Conservation (phyloP, 1,140 invertebrate species). For the Sycophaga agraensis region DNA sequence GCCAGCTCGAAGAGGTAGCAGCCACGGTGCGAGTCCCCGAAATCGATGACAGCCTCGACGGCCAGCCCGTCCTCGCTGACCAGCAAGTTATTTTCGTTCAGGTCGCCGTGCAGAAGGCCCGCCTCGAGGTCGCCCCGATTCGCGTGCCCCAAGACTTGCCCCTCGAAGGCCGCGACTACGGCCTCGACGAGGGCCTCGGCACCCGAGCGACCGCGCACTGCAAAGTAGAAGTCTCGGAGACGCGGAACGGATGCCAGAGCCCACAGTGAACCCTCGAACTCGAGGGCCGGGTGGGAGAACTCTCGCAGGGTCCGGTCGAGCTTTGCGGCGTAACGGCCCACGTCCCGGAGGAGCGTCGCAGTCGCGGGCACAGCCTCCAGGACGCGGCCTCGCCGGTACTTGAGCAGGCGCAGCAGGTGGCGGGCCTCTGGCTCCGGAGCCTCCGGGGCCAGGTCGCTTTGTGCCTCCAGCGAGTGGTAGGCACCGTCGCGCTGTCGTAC, state of each 20-base stretch:
- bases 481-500: constrained; percentile 66
- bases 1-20: constrained; percentile 81
- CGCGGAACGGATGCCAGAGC: constrained; percentile 68
- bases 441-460: too few relatives aligned
- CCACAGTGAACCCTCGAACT: constrained; percentile 70
- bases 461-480: constrained; percentile 65
- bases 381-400: constrained; percentile 72
- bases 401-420: constrained; percentile 72
- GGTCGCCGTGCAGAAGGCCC: constrained; percentile 85
- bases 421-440: constrained; percentile 48
- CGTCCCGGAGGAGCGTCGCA: constrained; percentile 65
- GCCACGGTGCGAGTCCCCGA: constrained; percentile 74
- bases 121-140: too few relatives aligned
- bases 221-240: constrained; percentile 70
- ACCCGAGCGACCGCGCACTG: too few relatives aligned
- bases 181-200: too few relatives aligned
- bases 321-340: constrained; percentile 69
- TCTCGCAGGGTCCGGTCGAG: constrained; percentile 67
- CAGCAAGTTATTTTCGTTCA: constrained; percentile 88
- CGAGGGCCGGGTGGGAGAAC: constrained; percentile 72
- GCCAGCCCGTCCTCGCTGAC: constrained; percentile 55
- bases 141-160: too few relatives aligned
- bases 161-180: too few relatives aligned
- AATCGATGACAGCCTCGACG: constrained; percentile 71
- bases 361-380: constrained; percentile 62